Conservation (phyloP, 2,113 vertebrate species). For the Oryzias celebensis region DNA sequence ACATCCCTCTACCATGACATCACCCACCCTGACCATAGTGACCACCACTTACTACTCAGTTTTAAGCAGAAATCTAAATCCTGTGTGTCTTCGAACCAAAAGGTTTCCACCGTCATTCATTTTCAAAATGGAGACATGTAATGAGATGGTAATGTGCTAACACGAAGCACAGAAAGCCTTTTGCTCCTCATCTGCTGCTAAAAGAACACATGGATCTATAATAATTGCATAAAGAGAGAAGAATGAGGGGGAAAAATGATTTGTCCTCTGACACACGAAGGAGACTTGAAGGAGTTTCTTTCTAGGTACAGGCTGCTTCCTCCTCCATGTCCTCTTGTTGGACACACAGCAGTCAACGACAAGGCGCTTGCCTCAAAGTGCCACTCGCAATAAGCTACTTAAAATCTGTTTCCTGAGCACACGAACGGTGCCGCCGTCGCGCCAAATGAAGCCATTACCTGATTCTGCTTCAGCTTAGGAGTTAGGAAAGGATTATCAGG, state of each 20-base stretch:
- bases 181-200: constrained; percentile 55
- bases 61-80: not conserved
- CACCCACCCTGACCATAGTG: constrained; percentile 22
- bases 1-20: constrained; percentile 3
- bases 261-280: constrained; percentile 67
- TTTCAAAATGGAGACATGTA: constrained; percentile 57
- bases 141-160: constrained; percentile 71
- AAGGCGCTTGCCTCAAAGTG: constrained; percentile 74
- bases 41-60: not conserved
- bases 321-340: constrained; percentile 36
- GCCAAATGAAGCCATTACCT: constrained; percentile 48
- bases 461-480: constrained; percentile 29
- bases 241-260: constrained; percentile 27
- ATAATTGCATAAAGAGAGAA: constrained; percentile 63
- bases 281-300: constrained; percentile 73
- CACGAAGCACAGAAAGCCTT: constrained; percentile 62
- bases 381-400: constrained; percentile 56
- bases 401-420: constrained; percentile 37
- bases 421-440: constrained; percentile 53
- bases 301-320: constrained; percentile 58
- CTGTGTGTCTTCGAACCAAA: constrained; percentile 28
- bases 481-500: constrained; percentile 29
- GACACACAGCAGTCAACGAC: constrained; percentile 49
- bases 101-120: constrained; percentile 42
- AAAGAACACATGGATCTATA: constrained; percentile 64